Conservation (phyloP, 2,797 vertebrate genomes). For the Notoglanidium macrostoma region DNA sequence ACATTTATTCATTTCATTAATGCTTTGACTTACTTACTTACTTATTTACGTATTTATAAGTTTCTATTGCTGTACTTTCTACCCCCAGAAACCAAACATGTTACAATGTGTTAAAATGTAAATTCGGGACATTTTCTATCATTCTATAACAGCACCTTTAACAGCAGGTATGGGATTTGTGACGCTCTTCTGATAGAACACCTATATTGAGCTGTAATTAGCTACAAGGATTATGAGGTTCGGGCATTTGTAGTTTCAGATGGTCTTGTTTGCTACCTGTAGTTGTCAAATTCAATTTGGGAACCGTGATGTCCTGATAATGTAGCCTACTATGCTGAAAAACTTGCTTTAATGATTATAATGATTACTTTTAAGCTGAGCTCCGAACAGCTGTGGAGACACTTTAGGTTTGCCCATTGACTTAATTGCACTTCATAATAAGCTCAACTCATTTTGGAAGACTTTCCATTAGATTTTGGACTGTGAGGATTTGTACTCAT, state of each 20-base stretch:
- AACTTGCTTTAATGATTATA: neutral
- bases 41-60: neutral
- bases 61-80: neutral
- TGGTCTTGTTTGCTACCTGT: neutral
- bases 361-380: neutral
- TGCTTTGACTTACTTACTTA: neutral
- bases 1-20: neutral
- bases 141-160: neutral
- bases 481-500: neutral
- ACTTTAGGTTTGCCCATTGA: neutral
- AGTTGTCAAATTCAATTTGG: neutral
- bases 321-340: neutral
- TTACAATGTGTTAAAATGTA: neutral
- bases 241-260: neutral
- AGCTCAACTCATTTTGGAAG: neutral
- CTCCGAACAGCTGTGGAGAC: neutral
- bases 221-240: too few relatives aligned
- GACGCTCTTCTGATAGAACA: neutral
- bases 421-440: neutral
- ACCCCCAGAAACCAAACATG: neutral
- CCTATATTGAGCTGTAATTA: neutral
- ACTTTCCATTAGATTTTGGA: neutral
- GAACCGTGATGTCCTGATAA: neutral
- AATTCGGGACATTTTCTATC: neutral
- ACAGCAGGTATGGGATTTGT: neutral